A percentile compares a stretch with the other conserved stretches of the same genome.
Evolutionary conservation across 2,797 vertebrate species (phyloP).

Genomic region (Chromis chromis): DNA sequence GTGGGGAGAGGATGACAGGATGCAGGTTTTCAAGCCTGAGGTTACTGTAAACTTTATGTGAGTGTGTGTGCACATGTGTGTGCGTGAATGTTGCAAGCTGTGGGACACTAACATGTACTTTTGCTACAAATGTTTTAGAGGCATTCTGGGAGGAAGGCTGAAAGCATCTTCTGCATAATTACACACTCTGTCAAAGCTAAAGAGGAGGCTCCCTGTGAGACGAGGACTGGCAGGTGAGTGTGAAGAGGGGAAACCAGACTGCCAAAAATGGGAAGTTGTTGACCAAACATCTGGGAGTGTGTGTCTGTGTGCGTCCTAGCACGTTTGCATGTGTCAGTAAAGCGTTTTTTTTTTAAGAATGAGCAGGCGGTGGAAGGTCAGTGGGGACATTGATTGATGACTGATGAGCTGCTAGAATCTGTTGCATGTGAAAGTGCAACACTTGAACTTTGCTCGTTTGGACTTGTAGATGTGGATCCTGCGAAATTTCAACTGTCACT

Average conservation of each 20-base stretch:
- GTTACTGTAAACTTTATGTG: slow-evolving; percentile 60
- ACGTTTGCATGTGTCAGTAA: slow-evolving; percentile 4
- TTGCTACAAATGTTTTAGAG: slow-evolving; percentile 71
- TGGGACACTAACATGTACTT: slow-evolving; percentile 70
- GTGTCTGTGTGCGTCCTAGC: slow-evolving; percentile 31
- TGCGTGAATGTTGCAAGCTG: slow-evolving; percentile 59
- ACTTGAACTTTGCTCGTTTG: not conserved
- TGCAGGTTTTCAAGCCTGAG: slow-evolving; percentile 41
- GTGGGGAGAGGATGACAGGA: slow-evolving; percentile 57
- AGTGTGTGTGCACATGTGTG: slow-evolving; percentile 26
- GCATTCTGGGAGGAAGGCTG: slow-evolving; percentile 64
- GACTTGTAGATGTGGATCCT: not conserved
- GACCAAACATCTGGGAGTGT: slow-evolving; percentile 61
- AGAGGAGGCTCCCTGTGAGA: slow-evolving; percentile 63
- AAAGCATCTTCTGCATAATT: slow-evolving; percentile 75
- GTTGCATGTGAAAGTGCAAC: not conserved
- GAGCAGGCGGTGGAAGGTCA: slow-evolving; percentile 18
- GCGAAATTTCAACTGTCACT: not conserved
- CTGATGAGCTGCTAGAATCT: slow-evolving; percentile 30
- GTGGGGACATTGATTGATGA: slow-evolving; percentile 3
- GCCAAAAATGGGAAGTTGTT: slow-evolving; percentile 69
- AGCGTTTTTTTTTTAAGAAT: slow-evolving; percentile 28
- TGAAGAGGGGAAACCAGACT: slow-evolving; percentile 68
- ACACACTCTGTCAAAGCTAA: slow-evolving; percentile 67
- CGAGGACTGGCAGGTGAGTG: slow-evolving; percentile 55